These are phyloP conservation scores for Pachyuromys duprasi DNA, from an alignment of 2,797 vertebrate genomes.

Conservation along the genomic window DNA sequence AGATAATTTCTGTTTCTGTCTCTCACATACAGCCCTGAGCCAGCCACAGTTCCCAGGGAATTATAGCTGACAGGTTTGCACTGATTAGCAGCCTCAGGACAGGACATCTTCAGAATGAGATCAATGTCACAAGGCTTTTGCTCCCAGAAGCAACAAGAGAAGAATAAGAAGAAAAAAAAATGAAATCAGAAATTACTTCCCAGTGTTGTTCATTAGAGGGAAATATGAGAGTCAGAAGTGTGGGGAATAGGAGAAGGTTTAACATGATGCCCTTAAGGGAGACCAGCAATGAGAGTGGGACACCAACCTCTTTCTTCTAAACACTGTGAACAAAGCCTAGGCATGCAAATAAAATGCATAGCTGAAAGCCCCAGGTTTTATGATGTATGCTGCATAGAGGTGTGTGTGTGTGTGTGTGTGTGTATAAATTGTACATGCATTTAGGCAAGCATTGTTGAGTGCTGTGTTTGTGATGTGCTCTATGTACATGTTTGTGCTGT, in stretches of 20 bases:
- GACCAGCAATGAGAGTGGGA: neutral
- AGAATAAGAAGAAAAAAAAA: constrained; percentile 59
- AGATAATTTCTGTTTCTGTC: constrained; percentile 70
- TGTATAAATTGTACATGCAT: neutral
- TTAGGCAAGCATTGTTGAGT: neutral
- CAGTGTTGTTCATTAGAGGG: constrained; percentile 76
- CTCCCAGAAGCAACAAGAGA: constrained; percentile 52
- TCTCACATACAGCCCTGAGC: constrained; percentile 62
- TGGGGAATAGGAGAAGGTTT: neutral
- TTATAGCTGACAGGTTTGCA: constrained; percentile 78
- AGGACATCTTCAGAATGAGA: constrained; percentile 75
- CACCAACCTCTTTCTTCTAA: neutral
- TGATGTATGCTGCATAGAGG: neutral
- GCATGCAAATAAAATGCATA: neutral
- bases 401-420: neutral
- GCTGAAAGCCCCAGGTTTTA: neutral
- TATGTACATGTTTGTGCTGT: neutral
- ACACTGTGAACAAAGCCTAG: neutral
- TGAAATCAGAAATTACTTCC: constrained; percentile 67
- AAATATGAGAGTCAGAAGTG: constrained; percentile 76
- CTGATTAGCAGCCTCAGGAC: constrained; percentile 80
- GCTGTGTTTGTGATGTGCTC: neutral
- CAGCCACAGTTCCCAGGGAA: constrained; percentile 80
- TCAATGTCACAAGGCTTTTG: constrained; percentile 78
- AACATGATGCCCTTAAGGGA: neutral